A percentile compares a stretch with the other conserved stretches of the same genome.
These are phyloP conservation scores for Porphyrio hochstetteri DNA, from an alignment of 2,113 vertebrate species.

Conservation along the genomic window DNA sequence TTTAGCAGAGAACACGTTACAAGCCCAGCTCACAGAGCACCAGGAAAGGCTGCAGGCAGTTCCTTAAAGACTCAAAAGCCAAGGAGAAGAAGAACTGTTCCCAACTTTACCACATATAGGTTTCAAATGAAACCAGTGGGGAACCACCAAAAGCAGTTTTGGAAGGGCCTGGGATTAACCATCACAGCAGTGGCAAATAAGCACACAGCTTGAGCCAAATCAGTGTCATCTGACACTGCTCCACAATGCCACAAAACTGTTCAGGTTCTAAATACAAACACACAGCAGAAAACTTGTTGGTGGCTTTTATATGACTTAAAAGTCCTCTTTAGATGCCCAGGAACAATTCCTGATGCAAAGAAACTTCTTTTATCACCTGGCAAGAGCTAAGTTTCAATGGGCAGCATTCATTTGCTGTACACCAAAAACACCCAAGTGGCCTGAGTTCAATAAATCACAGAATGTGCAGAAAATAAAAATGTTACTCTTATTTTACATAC, in stretches of 20 bases:
- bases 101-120: not conserved
- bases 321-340: not conserved
- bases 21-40: not conserved
- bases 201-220: not conserved
- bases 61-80: not conserved
- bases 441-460: not conserved
- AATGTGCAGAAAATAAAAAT: not conserved
- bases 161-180: not conserved
- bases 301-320: not conserved
- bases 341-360: not conserved
- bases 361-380: not conserved
- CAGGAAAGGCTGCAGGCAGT: not conserved
- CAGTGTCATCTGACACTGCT: not conserved
- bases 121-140: not conserved
- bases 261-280: not conserved
- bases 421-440: not conserved
- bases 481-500: not conserved
- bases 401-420: not conserved
- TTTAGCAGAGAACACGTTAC: not conserved
- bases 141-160: not conserved
- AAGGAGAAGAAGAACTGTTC: not conserved
- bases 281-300: not conserved
- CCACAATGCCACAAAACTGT: not conserved
- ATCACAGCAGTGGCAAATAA: not conserved
- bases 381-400: not conserved